Evolutionary conservation across 2,888 invertebrate genomes (phyloP).

Genomic region (Yponomeuta plumbellus): DNA sequence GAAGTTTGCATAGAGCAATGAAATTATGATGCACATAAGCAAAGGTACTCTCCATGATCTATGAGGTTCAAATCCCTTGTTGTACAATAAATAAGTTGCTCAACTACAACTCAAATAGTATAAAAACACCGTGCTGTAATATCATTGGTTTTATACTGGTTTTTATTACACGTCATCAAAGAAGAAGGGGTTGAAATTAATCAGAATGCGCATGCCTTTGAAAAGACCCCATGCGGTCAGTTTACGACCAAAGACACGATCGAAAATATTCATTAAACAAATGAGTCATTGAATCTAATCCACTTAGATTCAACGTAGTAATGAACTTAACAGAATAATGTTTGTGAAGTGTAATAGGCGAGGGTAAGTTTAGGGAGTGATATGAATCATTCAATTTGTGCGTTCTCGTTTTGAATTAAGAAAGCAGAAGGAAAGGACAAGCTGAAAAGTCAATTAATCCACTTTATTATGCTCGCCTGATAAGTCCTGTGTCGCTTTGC

Average conservation of each 20-base stretch:
- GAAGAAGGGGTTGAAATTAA: too few relatives aligned
- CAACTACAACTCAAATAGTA: too few relatives aligned
- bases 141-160: too few relatives aligned
- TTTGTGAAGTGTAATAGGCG: not conserved
- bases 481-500: too few relatives aligned
- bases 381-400: constrained; percentile 12
- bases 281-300: constrained; percentile 10
- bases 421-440: not conserved
- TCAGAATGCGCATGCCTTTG: not conserved
- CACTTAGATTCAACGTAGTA: constrained; percentile 11
- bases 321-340: constrained; percentile 12
- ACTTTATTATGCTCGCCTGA: too few relatives aligned
- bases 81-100: too few relatives aligned
- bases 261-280: not conserved
- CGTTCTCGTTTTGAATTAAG: not conserved
- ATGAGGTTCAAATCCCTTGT: too few relatives aligned
- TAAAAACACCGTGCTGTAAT: too few relatives aligned
- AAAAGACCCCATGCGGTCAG: not conserved
- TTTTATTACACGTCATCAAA: too few relatives aligned
- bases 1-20: not conserved
- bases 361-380: not conserved
- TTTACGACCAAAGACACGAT: not conserved
- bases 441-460: too few relatives aligned
- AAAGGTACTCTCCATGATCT: not conserved
- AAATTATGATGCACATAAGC: not conserved